These are phyloP conservation scores for Vespertilio murinus DNA, from an alignment of 2,797 vertebrate genomes.

Conservation along the genomic window DNA sequence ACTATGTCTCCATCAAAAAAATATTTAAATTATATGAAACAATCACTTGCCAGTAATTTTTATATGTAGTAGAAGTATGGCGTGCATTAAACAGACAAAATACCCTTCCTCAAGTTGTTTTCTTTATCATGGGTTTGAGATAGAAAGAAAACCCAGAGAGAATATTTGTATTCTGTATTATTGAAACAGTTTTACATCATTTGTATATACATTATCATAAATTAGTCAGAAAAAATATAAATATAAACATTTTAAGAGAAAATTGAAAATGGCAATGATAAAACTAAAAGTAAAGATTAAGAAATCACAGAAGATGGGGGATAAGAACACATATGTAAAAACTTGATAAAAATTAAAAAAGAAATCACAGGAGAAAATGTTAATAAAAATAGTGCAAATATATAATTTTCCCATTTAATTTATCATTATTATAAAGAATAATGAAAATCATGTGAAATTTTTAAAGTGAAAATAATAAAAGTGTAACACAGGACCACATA, in stretches of 20 bases:
- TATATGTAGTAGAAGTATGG: background rate
- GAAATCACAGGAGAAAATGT: background rate
- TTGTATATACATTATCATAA: background rate
- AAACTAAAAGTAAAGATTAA: background rate
- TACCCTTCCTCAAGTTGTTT: background rate
- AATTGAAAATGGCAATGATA: background rate
- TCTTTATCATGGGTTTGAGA: background rate
- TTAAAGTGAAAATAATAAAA: background rate
- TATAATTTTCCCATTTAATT: background rate
- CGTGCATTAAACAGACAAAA: background rate
- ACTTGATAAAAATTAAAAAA: background rate
- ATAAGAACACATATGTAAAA: too few species aligned
- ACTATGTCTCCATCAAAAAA: background rate
- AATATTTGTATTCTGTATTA: background rate
- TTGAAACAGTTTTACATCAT: background rate
- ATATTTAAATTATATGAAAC: background rate
- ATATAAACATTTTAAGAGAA: background rate
- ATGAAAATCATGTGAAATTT: background rate
- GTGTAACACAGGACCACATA: conserved; percentile 16
- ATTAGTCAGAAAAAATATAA: background rate
- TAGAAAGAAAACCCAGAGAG: background rate
- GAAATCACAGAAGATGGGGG: background rate
- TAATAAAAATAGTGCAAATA: background rate
- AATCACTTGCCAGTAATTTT: background rate
- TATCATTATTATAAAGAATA: background rate